Conservation (phyloP, 1,140 invertebrate species). For the Harpegnathos saltator region DNA sequence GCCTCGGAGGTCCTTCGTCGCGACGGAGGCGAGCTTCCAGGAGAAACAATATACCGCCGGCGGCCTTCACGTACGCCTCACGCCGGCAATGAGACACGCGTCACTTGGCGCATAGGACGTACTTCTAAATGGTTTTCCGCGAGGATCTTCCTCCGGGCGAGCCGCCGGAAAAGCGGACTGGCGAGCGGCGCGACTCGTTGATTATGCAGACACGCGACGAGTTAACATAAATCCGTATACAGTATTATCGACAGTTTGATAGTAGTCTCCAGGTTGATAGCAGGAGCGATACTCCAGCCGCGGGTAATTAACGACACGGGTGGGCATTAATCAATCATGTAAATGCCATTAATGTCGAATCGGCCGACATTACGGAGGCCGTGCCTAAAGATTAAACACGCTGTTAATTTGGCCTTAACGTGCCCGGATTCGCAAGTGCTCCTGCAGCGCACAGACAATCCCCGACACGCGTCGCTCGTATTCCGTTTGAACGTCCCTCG, state of each 20-base stretch:
- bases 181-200: constrained; percentile 26
- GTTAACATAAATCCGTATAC: constrained; percentile 7
- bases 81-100: constrained; percentile 53
- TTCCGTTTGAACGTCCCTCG: constrained; percentile 10
- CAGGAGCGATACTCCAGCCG: constrained; percentile 24
- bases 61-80: constrained; percentile 48
- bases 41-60: constrained; percentile 48
- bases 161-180: constrained; percentile 12
- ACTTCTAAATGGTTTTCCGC: constrained; percentile 33
- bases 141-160: not conserved
- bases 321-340: constrained; percentile 60
- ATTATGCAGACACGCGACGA: constrained; percentile 43
- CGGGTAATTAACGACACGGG: constrained; percentile 52
- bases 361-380: not conserved
- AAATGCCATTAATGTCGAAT: constrained; percentile 54
- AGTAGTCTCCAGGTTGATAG: constrained; percentile 58
- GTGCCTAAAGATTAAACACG: constrained; percentile 41
- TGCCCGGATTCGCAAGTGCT: constrained; percentile 7
- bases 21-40: not conserved
- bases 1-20: not conserved
- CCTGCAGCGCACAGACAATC: too few species aligned
- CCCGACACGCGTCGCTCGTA: too few species aligned
- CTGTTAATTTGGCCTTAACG: constrained; percentile 39
- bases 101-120: constrained; percentile 40
- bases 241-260: constrained; percentile 54